Percentiles rank a stretch among this genome's conserved stretches.
Evolutionary conservation across 2,113 vertebrate species (phyloP).

Genomic region (Cyprinodon tularosa): DNA sequence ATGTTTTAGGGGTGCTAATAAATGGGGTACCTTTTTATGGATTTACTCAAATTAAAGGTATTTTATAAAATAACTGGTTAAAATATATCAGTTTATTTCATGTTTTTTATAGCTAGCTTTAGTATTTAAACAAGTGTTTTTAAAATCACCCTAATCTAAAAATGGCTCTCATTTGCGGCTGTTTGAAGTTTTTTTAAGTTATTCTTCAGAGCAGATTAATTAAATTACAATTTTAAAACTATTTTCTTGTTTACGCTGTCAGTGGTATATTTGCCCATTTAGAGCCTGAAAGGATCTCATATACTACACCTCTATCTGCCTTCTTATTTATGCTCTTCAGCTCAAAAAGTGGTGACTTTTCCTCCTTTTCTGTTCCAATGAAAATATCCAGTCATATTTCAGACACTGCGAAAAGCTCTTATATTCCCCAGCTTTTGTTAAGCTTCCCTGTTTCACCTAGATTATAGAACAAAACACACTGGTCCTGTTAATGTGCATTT

Average conservation of each 20-base stretch:
- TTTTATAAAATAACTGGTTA: too few species aligned
- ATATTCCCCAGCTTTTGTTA: not conserved
- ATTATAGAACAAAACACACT: constrained; percentile 2
- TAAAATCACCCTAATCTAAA: not conserved
- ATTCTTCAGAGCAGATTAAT: constrained; percentile 18
- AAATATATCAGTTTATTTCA: too few species aligned
- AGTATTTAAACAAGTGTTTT: not conserved
- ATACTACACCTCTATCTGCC: not conserved
- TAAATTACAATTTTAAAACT: not conserved
- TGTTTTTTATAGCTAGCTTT: too few species aligned
- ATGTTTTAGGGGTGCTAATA: too few species aligned
- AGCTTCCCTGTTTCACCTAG: not conserved
- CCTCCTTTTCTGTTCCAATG: not conserved
- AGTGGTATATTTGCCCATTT: constrained; percentile 8
- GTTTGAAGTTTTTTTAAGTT: constrained; percentile 18
- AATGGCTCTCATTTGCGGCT: not conserved
- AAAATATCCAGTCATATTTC: not conserved
- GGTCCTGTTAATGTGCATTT: constrained; percentile 10
- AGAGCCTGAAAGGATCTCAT: constrained; percentile 7
- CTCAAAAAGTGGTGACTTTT: not conserved
- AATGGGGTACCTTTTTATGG: too few species aligned
- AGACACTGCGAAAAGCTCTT: not conserved
- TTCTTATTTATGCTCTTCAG: constrained; percentile 3
- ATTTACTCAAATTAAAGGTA: too few species aligned
- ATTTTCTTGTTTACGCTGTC: constrained; percentile 2